A percentile compares a stretch with the other conserved stretches of the same genome.
phyloP scores from a whole-genome alignment of 2,113 vertebrate species.

The Baryphthengus martii region DNA sequence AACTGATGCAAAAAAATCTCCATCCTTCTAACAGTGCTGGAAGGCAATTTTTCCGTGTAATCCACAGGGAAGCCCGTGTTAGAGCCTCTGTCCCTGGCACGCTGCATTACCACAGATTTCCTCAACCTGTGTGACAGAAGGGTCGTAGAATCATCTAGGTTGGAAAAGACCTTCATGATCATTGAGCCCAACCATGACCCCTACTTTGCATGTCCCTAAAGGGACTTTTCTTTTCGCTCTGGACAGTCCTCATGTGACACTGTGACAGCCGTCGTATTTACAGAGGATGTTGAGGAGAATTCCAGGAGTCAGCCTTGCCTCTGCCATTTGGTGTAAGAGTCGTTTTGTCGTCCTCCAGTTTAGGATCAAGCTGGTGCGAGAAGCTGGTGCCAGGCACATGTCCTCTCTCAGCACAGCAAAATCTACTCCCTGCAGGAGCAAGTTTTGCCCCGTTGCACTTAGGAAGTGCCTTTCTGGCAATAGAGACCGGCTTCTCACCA shows the following conservation, averaged over 20 bases:
- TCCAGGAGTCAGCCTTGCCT: fast-evolving
- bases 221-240: too few species aligned
- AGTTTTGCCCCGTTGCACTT: background rate
- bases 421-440: background rate
- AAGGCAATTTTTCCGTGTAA: background rate
- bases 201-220: too few species aligned
- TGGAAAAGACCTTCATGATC: too few species aligned
- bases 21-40: background rate
- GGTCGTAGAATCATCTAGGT: too few species aligned
- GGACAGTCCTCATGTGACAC: background rate
- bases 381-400: background rate
- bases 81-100: background rate
- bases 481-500: background rate
- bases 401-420: background rate
- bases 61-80: background rate
- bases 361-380: background rate
- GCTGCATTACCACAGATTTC: fast-evolving
- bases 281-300: background rate
- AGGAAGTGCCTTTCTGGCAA: background rate
- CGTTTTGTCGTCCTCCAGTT: background rate
- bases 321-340: background rate
- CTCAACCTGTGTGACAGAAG: fast-evolving
- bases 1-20: background rate
- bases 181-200: too few species aligned
- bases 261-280: fast-evolving